Percentiles rank a stretch among this genome's conserved stretches.
These are phyloP conservation scores for Dendropsophus ebraccatus DNA, from an alignment of 2,113 vertebrate genomes.

Conservation along the genomic window DNA sequence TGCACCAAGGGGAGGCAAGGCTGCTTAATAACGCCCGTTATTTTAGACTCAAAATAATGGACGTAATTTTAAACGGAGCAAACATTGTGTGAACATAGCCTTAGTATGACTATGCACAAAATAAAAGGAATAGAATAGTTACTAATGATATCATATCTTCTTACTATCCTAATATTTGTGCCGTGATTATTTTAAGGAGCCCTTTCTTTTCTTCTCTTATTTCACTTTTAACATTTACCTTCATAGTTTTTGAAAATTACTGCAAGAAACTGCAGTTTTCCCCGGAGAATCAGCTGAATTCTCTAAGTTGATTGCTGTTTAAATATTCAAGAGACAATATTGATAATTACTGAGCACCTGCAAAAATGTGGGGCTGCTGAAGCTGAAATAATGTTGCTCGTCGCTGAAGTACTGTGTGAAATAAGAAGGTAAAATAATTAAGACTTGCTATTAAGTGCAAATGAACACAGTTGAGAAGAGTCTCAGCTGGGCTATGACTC, in stretches of 20 bases:
- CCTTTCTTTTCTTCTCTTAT: not conserved
- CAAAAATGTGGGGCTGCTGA: not conserved
- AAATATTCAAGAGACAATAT: conserved; percentile 40
- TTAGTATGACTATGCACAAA: no score
- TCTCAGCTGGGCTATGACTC: not conserved
- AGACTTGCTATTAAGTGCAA: conserved; percentile 23
- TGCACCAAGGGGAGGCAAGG: no score
- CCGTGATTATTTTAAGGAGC: not conserved
- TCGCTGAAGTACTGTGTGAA: not conserved
- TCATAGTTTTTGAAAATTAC: not conserved
- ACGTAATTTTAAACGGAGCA: no score
- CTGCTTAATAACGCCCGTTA: no score
- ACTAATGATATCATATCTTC: not conserved
- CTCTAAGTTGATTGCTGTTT: conserved; percentile 33
- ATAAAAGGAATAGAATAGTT: not conserved
- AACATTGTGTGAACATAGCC: no score
- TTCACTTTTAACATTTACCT: conserved; percentile 4
- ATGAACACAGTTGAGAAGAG: conserved; percentile 16
- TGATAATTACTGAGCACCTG: conserved; percentile 38
- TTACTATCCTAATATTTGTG: not conserved
- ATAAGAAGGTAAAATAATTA: conserved; percentile 35
- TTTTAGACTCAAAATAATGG: no score
- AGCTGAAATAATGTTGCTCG: conserved; percentile 17
- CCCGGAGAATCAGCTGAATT: not conserved
- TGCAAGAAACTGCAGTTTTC: not conserved